Percentiles rank a stretch among this genome's conserved stretches.
Evolutionary conservation across 2,113 vertebrate genomes (phyloP).

Genomic region (Rhabdornis inornatus): DNA sequence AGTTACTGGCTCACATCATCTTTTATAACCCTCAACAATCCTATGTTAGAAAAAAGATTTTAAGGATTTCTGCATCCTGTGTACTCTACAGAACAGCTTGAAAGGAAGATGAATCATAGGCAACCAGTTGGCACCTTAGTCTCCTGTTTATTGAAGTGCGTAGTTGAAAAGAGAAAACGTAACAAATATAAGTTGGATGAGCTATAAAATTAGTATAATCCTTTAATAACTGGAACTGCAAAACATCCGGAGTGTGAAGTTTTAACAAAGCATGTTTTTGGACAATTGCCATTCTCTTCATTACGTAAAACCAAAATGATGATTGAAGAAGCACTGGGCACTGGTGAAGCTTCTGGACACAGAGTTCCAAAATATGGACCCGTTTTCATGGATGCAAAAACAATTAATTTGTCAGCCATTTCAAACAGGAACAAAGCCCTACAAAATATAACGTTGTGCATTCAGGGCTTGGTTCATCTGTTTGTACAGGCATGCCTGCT

Average conservation of each 20-base stretch:
- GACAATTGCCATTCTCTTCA: background rate
- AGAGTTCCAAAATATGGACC: background rate
- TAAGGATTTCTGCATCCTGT: background rate
- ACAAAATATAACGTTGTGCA: background rate
- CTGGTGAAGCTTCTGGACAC: background rate
- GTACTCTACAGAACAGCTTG: background rate
- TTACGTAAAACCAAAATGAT: background rate
- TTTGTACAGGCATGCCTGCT: background rate
- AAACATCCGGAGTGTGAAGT: background rate
- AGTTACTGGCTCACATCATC: background rate
- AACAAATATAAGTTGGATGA: background rate
- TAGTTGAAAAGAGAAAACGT: background rate
- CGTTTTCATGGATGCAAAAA: background rate
- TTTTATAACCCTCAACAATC: background rate
- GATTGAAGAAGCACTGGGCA: background rate
- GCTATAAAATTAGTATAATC: background rate
- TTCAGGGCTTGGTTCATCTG: background rate
- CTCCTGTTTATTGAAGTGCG: background rate
- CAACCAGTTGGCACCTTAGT: background rate
- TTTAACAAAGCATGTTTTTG: background rate
- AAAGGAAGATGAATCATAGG: constrained; percentile 5
- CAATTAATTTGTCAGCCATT: background rate
- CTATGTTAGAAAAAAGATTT: background rate
- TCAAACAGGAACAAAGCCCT: background rate
- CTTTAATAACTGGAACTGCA: background rate